These are phyloP conservation scores for Chunga burmeisteri DNA, from an alignment of 2,113 vertebrate species.

Conservation along the genomic window DNA sequence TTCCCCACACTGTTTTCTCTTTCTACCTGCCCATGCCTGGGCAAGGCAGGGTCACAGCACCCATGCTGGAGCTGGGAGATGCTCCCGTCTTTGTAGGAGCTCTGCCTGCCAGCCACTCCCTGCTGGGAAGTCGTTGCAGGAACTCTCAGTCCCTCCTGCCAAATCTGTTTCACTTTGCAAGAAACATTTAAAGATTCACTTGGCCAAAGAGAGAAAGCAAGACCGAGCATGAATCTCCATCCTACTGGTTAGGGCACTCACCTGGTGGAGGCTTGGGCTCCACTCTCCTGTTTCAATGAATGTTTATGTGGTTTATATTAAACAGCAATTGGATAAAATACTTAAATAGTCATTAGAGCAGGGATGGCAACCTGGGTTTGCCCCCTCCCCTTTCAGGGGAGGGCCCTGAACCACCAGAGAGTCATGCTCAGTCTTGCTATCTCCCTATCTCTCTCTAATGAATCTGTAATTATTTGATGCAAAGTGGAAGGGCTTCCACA, in stretches of 20 bases:
- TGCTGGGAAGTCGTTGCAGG: background rate
- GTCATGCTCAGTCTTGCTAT: slow-evolving; percentile 14
- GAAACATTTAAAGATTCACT: background rate
- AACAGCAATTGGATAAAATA: slow-evolving; percentile 15
- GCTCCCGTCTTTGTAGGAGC: background rate
- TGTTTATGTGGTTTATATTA: background rate
- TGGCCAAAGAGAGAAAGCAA: slow-evolving; percentile 5
- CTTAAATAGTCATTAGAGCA: background rate
- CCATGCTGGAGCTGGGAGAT: background rate
- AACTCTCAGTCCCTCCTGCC: background rate
- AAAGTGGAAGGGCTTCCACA: background rate
- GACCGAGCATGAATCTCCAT: background rate
- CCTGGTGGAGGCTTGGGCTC: background rate
- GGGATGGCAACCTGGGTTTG: background rate
- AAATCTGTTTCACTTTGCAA: background rate
- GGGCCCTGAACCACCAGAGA: slow-evolving; percentile 1
- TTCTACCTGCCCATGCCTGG: fast-evolving
- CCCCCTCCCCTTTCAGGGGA: slow-evolving; percentile 7
- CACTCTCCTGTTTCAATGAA: background rate
- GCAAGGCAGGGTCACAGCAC: background rate
- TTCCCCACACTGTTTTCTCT: background rate
- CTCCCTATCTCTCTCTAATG: background rate
- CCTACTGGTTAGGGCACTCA: background rate
- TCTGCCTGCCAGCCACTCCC: fast-evolving
- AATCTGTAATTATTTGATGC: background rate